These are phyloP conservation scores for Noctua fimbriata DNA, from an alignment of 2,888 invertebrate genomes.

Conservation along the genomic window DNA sequence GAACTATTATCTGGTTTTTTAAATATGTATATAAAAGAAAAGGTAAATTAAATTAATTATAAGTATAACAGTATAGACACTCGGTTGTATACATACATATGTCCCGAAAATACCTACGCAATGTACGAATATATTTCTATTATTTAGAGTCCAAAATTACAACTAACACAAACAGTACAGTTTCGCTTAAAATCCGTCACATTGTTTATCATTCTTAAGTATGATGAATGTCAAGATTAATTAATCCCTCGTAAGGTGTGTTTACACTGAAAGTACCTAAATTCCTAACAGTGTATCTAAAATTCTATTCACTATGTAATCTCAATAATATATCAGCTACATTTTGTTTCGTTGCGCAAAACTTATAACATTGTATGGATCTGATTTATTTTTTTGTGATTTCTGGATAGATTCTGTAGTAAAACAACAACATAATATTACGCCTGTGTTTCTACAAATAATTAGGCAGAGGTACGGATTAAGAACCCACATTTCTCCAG, in stretches of 20 bases:
- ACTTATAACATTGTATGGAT: not conserved
- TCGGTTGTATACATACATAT: too few relatives aligned
- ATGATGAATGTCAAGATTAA: conserved; percentile 43
- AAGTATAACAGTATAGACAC: too few relatives aligned
- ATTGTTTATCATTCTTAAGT: conserved; percentile 36
- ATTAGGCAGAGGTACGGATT: not conserved
- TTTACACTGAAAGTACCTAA: not conserved
- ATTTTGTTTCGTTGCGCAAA: not conserved
- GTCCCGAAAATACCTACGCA: too few relatives aligned
- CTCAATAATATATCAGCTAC: not conserved
- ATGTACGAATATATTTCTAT: not conserved
- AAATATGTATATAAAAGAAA: too few relatives aligned
- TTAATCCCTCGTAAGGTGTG: conserved; percentile 19
- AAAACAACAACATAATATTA: not conserved
- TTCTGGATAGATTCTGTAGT: not conserved
- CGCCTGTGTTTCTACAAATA: not conserved
- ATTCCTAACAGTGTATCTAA: not conserved
- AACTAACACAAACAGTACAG: conserved; percentile 5
- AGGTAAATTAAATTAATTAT: too few relatives aligned
- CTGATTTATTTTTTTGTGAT: not conserved
- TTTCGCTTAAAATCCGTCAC: conserved; percentile 23
- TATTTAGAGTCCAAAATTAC: not conserved
- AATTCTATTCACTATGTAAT: not conserved
- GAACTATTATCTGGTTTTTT: too few relatives aligned
- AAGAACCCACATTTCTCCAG: too few relatives aligned